These are phyloP conservation scores for Hypocryptadius cinnamomeus DNA, from an alignment of 2,113 vertebrate species.

Conservation along the genomic window DNA sequence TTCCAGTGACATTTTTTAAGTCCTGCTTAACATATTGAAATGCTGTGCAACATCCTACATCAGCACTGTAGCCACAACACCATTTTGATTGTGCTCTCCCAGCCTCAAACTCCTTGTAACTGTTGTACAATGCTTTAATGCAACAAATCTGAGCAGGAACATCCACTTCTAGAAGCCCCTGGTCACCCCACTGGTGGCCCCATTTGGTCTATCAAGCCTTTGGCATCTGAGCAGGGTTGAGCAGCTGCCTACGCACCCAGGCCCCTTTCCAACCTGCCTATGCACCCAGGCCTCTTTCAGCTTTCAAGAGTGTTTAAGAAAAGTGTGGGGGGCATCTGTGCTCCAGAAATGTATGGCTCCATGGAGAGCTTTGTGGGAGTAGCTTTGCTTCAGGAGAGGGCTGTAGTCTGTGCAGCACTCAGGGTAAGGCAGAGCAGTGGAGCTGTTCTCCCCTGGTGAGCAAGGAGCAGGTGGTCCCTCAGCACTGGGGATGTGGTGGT, in stretches of 20 bases:
- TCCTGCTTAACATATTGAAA: neutral
- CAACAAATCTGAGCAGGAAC: neutral
- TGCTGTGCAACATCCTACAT: neutral
- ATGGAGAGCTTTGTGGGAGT: rapidly evolving
- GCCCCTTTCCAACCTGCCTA: neutral
- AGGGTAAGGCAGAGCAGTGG: neutral
- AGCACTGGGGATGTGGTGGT: rapidly evolving
- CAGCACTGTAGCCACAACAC: neutral
- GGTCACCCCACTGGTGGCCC: neutral
- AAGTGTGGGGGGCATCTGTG: rapidly evolving
- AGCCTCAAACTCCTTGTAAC: neutral
- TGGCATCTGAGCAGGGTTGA: neutral
- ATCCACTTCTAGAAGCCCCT: neutral
- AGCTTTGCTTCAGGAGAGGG: neutral
- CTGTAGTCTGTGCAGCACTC: rapidly evolving
- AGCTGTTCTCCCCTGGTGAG: neutral
- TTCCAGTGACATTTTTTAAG: neutral
- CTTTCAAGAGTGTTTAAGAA: neutral
- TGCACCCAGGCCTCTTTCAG: neutral
- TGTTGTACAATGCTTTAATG: neutral
- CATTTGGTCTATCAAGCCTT: neutral
- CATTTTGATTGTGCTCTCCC: neutral
- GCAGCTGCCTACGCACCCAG: neutral
- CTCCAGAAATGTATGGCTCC: neutral
- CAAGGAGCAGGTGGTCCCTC: neutral